phyloP scores from a whole-genome alignment of 2,113 vertebrate genomes.

The Tinamus guttatus region DNA sequence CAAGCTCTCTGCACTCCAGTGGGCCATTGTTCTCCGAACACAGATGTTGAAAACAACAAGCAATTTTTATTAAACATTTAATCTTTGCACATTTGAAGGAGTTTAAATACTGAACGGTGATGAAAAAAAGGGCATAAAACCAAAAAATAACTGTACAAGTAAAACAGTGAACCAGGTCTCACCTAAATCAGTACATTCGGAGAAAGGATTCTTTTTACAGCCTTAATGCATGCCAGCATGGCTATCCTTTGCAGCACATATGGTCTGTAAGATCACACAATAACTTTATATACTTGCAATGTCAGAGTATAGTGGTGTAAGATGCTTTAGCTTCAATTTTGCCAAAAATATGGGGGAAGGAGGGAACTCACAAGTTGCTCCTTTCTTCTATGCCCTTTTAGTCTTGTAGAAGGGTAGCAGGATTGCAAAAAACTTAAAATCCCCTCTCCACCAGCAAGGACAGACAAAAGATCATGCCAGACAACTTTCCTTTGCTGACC shows the following conservation, averaged over 20 bases:
- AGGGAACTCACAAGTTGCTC: background rate
- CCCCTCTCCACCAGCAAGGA: background rate
- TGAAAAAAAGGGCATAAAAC: slow-evolving; percentile 82
- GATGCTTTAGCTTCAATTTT: slow-evolving; percentile 33
- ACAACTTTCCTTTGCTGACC: background rate
- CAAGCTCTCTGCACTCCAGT: slow-evolving; percentile 98
- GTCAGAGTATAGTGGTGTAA: slow-evolving; percentile 18
- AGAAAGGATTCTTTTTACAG: slow-evolving; percentile 62
- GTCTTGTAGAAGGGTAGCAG: background rate
- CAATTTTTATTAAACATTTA: slow-evolving; percentile 92
- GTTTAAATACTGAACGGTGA: slow-evolving; percentile 88
- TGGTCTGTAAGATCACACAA: slow-evolving; percentile 64
- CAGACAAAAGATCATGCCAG: background rate
- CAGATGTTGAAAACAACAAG: slow-evolving; percentile 95
- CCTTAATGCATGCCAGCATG: slow-evolving; percentile 64
- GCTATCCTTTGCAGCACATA: slow-evolving; percentile 73
- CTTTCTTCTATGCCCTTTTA: background rate
- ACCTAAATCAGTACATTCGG: slow-evolving; percentile 72
- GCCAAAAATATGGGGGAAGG: background rate
- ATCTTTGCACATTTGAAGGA: slow-evolving; percentile 88
- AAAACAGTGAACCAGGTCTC: slow-evolving; percentile 74
- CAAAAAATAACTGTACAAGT: slow-evolving; percentile 74
- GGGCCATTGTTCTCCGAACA: slow-evolving; percentile 97
- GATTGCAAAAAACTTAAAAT: background rate
- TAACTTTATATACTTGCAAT: slow-evolving; percentile 57